Evolutionary conservation across 2,113 vertebrate species (phyloP).

Genomic region (Laticauda laticaudata): DNA sequence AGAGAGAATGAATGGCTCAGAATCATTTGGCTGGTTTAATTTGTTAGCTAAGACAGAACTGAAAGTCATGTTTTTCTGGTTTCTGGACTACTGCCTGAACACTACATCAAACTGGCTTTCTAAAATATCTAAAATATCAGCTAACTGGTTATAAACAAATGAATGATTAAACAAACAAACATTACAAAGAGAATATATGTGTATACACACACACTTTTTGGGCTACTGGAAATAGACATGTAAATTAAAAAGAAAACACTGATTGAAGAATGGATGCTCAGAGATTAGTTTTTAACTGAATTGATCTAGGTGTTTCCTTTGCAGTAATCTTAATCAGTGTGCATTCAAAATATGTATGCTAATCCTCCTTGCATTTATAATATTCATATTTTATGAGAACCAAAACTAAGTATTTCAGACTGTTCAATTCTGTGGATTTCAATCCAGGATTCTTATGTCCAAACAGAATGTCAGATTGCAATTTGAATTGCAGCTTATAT

Average conservation of each 20-base stretch:
- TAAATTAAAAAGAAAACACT: neutral
- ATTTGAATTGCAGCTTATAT: neutral
- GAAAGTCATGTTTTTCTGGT: neutral
- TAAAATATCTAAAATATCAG: neutral
- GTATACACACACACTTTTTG: neutral
- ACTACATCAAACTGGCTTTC: neutral
- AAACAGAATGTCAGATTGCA: neutral
- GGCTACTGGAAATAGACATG: neutral
- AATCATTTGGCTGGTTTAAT: neutral
- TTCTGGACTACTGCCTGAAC: neutral
- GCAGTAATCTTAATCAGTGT: neutral
- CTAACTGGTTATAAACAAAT: neutral
- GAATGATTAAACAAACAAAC: neutral
- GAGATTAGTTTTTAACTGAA: neutral
- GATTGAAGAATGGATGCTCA: neutral
- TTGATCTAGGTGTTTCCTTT: neutral
- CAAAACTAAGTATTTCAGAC: neutral
- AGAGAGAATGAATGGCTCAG: neutral
- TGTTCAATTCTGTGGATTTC: neutral
- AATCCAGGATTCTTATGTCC: neutral
- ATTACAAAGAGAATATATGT: neutral
- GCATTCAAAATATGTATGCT: neutral
- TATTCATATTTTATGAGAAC: neutral
- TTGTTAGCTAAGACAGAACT: neutral
- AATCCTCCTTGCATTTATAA: neutral